Evolutionary conservation across 2,113 vertebrate species (phyloP).

Genomic region (Miniopterus natalensis): DNA sequence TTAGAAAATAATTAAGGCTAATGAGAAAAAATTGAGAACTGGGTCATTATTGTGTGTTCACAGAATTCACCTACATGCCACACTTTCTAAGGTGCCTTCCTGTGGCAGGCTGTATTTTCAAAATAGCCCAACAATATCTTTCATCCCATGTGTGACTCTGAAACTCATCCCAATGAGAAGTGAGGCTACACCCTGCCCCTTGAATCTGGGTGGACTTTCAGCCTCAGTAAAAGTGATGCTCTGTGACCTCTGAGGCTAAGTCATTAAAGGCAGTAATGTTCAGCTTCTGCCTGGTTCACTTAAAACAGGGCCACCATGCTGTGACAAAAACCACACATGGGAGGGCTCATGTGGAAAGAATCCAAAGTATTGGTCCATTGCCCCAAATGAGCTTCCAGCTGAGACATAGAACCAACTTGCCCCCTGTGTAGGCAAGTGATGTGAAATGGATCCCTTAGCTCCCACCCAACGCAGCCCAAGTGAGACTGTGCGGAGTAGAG

Average conservation of each 20-base stretch:
- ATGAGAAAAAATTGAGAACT: not conserved
- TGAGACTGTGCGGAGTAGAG: not conserved
- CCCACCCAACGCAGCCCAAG: not conserved
- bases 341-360: not conserved
- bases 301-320: not conserved
- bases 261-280: not conserved
- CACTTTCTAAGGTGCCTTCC: not conserved
- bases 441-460: not conserved
- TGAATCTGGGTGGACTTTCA: not conserved
- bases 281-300: not conserved
- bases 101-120: not conserved
- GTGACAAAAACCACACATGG: not conserved
- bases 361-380: not conserved
- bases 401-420: not conserved
- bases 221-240: not conserved
- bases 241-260: too few species aligned
- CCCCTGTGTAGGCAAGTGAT: not conserved
- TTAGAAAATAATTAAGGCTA: not conserved
- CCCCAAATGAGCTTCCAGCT: not conserved
- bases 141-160: not conserved
- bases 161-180: not conserved
- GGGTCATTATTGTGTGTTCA: not conserved
- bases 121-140: not conserved
- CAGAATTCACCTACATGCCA: not conserved
- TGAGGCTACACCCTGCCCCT: not conserved